Base-by-base conservation (phyloP, 2,888 invertebrate species). In the Allophyes oxyacanthae region DNA sequence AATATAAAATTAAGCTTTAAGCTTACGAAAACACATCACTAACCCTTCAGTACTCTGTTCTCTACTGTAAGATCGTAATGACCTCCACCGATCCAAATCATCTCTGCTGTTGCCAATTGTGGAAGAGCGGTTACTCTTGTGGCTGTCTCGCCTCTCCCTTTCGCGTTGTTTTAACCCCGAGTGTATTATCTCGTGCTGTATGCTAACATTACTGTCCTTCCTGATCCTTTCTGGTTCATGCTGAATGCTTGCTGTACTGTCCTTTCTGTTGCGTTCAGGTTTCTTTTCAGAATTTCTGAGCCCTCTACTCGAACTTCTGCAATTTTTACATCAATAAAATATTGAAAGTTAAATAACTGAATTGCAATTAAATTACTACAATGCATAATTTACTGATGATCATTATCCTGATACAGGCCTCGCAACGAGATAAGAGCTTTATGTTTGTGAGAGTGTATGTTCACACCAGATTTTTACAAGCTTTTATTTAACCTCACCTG, bases 41-140 rank as follows among this genome's bases (percentile, higher is more conserved):
- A 78, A 94, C 94, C 94, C 90, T 83, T 94, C 94, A 52, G 88
- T 84, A 62, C 94, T 94, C 44, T 93, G 94, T 76, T 94, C 94
- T 64, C 94, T 85, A 78, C 94, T 94, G 50, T 89, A 94, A 14
- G 93, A 94, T 34, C 94, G 81, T 59, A 93, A 76, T 1, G 94
- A 94, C 41, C 94, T 86, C 94, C 94, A 94, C 45, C 91, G 84
- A 58, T 94, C 94, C 56, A 94, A 82, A 69, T 94, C 93, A 71
- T 94, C 94, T 61, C 94, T 84, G 56, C 93, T 93, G 58, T 92
- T 93, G 1, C 92, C 94, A 59, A 93, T 88, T 3, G 88, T 94
- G 33, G 93, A 93, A 2, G 94, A 94, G 0, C 91, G 85, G 69
- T 91, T 94, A 75, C 93, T 92, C 70, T 87, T 86, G 48, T 92